These are phyloP conservation scores for Callipepla californica DNA, from an alignment of 2,113 vertebrate genomes.

Conservation along the genomic window DNA sequence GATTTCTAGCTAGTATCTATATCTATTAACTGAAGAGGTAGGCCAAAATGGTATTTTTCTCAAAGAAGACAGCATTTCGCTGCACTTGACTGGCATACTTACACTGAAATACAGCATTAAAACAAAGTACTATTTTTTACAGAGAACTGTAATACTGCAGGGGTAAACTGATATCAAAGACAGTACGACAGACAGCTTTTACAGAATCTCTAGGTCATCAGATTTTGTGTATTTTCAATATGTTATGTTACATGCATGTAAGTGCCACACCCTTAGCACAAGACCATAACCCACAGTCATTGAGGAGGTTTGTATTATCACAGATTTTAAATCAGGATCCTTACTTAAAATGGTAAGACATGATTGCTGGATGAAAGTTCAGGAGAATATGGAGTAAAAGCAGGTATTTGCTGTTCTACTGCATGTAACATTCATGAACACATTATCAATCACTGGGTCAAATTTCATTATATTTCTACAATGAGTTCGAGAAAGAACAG, in stretches of 20 bases:
- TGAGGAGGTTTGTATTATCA: not conserved
- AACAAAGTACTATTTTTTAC: not conserved
- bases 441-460: not conserved
- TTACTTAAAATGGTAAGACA: not conserved
- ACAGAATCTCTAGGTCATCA: not conserved
- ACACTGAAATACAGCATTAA: not conserved
- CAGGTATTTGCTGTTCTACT: not conserved
- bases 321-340: not conserved
- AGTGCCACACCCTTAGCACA: not conserved
- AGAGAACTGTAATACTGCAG: not conserved
- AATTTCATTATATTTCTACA: not conserved
- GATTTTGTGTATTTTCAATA: not conserved
- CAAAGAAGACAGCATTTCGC: not conserved
- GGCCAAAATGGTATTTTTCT: not conserved
- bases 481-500: not conserved
- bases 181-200: not conserved
- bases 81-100: not conserved
- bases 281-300: not conserved
- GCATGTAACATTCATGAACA: not conserved
- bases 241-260: not conserved
- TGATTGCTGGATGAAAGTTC: not conserved
- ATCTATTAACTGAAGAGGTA: not conserved
- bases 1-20: not conserved
- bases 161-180: not conserved
- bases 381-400: not conserved